Conservation (phyloP, 2,797 vertebrate species). For the Melanogrammus aeglefinus region DNA sequence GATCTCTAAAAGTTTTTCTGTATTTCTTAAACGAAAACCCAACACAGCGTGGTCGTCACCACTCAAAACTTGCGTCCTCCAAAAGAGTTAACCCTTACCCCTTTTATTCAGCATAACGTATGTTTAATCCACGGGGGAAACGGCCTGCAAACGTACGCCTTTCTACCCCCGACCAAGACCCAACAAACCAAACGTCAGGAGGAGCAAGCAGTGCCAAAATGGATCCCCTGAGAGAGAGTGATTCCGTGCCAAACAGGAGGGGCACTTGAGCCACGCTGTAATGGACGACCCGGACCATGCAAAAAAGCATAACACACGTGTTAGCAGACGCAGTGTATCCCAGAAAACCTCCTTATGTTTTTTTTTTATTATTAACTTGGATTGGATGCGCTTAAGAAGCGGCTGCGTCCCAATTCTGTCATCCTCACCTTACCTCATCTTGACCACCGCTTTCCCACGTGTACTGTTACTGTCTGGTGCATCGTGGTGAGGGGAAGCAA, state of each 20-base stretch:
- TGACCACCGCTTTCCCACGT: neutral
- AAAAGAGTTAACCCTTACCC: neutral
- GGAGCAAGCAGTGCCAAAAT: constrained; percentile 35
- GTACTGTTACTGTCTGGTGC: neutral
- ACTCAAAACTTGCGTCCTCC: constrained; percentile 4
- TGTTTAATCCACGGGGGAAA: constrained; percentile 48
- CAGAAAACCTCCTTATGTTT: constrained; percentile 38
- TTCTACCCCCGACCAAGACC: constrained; percentile 20
- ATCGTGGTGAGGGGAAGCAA: neutral
- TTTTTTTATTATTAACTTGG: neutral
- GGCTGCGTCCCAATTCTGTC: neutral
- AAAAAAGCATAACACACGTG: constrained; percentile 39
- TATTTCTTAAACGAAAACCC: constrained; percentile 30
- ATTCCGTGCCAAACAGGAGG: constrained; percentile 64
- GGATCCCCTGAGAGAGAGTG: neutral
- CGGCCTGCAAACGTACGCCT: constrained; percentile 55
- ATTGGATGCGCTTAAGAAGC: neutral
- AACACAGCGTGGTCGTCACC: neutral
- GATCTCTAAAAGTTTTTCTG: constrained; percentile 51
- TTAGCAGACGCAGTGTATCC: constrained; percentile 40
- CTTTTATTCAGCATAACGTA: neutral
- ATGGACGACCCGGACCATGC: constrained; percentile 51
- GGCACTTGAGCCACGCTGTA: constrained; percentile 49
- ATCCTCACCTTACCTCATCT: neutral
- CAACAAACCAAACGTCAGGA: constrained; percentile 60